Base-by-base conservation (phyloP, 2,797 vertebrate species). In the Malurus splendens region DNA sequence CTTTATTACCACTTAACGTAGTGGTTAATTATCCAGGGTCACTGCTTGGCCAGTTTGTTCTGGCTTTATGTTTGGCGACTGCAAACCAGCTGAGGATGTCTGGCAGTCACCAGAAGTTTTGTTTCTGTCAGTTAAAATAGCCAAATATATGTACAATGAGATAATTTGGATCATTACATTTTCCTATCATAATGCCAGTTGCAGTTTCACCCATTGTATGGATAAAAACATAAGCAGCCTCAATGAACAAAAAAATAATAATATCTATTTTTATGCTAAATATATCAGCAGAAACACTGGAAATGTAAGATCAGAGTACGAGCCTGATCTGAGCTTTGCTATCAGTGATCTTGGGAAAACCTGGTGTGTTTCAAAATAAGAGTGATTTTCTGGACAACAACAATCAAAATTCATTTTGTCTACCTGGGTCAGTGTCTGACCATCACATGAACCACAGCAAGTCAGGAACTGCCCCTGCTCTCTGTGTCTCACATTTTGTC, bases 61-160 rank as follows among this genome's bases (percentile, higher is more conserved):
- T 3, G 32, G 77, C 12, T 1, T 71, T 89, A 24, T n/a, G 28
- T 86, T 56, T 76, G 41, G 70, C 32, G 9, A 76, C 38, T 82
- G 54, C 39, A 61, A 52, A 93, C 36, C 64, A 92, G 77, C 87
- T 86, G 82, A 81, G 70, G 72, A 30, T 48, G 54, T 28, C 42
- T 84, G 92, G 48, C 68, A 81, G 64, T 62, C 79, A 54, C 36
- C 27, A 41, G 64, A 88, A 78, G 36, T 78, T 62, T 74, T 50
- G 36, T 61, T 94, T 92, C 67, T 82, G n/a, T n/a, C 28, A n/a
- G 44, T 87, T 84, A 64, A 87, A 93, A 84, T 79, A 65, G 71
- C n/a, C 47, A 84, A 79, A 92, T 67, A 74, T 61, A 55, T 4
- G 3, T 90, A 92, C 38, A 61, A 9, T 55, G 60, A 74, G 82